These are phyloP conservation scores for Psammodynastes pulverulentus DNA, from an alignment of 2,113 vertebrate genomes.

Conservation along the genomic window DNA sequence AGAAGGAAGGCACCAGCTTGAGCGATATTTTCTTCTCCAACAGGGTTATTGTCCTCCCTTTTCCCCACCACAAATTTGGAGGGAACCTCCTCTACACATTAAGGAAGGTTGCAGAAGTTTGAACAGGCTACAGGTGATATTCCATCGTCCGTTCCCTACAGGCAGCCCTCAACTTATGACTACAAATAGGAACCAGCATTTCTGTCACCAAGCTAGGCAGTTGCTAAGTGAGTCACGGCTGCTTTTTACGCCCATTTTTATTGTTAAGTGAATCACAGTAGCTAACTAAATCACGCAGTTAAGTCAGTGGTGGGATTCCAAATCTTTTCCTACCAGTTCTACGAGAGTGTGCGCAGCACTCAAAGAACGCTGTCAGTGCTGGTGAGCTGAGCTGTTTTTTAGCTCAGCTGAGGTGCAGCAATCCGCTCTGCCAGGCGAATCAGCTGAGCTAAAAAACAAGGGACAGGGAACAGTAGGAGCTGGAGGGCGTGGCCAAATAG, in stretches of 20 bases:
- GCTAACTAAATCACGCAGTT: background rate
- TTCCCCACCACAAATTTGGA: background rate
- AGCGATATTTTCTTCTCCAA: background rate
- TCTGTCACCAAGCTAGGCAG: background rate
- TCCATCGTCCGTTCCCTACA: background rate
- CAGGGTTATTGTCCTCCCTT: background rate
- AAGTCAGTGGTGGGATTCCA: no score
- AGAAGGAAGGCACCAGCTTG: background rate
- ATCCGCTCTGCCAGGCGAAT: no score
- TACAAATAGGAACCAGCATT: background rate
- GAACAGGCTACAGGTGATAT: background rate
- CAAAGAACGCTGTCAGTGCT: no score
- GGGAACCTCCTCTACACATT: background rate
- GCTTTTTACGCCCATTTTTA: background rate
- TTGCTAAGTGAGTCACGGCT: background rate
- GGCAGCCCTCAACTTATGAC: background rate
- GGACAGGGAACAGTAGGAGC: no score
- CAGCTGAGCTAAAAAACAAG: no score
- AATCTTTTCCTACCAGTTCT: no score
- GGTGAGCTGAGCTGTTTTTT: no score
- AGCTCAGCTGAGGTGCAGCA: no score
- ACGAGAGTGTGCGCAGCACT: no score
- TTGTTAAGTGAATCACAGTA: background rate
- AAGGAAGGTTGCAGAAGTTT: background rate
- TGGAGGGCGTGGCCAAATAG: no score